Percentiles rank a stretch among this genome's conserved stretches.
These are phyloP conservation scores for Gila robusta DNA, from an alignment of 2,797 vertebrate species.

Conservation along the genomic window DNA sequence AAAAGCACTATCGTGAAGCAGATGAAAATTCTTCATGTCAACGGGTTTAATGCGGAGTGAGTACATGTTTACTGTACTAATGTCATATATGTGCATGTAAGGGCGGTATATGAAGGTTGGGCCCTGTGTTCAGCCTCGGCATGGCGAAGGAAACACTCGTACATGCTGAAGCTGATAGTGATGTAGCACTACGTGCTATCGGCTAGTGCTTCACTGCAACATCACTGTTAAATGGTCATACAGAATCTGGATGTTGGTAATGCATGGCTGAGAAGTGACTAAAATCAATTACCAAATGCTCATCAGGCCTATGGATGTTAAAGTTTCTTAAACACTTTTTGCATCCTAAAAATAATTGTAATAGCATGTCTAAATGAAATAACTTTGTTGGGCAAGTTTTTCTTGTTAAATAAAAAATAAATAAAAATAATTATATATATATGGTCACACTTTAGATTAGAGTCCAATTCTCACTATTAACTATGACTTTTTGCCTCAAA, in stretches of 20 bases:
- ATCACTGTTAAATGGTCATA: neutral
- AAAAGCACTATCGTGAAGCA: conserved; percentile 99
- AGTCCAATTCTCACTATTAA: no score
- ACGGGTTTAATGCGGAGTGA: conserved; percentile 99
- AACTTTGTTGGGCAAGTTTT: neutral
- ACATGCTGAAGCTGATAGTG: conserved; percentile 35
- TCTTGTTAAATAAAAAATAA: neutral
- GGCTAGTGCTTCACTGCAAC: conserved; percentile 32
- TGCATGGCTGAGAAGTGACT: neutral
- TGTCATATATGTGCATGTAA: conserved; percentile 22
- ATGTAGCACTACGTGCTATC: conserved; percentile 34
- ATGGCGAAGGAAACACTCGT: conserved; percentile 26
- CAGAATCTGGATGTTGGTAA: neutral
- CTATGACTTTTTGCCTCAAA: no score
- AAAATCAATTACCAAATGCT: neutral
- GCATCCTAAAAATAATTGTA: neutral
- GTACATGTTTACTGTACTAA: conserved; percentile 65
- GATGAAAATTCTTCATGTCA: conserved; percentile 98
- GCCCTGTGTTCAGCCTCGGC: conserved; percentile 52
- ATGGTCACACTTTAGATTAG: no score
- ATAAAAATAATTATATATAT: no score
- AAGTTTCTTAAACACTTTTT: conserved; percentile 6
- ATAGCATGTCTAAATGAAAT: neutral
- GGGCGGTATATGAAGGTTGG: neutral
- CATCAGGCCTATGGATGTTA: conserved; percentile 16